These are phyloP conservation scores for Sprattus sprattus DNA, from an alignment of 2,113 vertebrate species.

Conservation along the genomic window DNA sequence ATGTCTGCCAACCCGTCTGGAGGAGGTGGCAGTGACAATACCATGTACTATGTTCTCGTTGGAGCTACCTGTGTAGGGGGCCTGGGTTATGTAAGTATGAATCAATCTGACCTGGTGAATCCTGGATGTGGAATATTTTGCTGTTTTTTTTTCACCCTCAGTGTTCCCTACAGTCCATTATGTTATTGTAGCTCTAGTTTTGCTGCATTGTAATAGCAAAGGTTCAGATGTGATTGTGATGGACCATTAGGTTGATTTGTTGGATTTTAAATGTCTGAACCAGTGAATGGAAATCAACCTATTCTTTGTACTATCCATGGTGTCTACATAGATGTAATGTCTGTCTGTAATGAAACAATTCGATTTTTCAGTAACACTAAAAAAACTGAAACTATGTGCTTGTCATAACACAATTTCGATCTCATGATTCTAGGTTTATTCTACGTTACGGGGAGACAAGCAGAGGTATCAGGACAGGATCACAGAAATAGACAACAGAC, in stretches of 20 bases:
- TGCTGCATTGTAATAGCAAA: neutral
- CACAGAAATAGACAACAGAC: constrained; percentile 53
- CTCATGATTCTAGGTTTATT: constrained; percentile 55
- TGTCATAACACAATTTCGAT: no score
- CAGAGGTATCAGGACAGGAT: constrained; percentile 63
- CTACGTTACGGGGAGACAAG: constrained; percentile 58
- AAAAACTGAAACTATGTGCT: neutral
- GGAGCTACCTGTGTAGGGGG: constrained; percentile 74
- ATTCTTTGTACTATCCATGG: neutral
- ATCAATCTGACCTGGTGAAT: neutral
- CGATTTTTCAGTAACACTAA: neutral
- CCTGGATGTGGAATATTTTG: no score
- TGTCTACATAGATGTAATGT: neutral
- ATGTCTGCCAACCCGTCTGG: constrained; percentile 75
- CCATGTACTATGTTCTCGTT: constrained; percentile 77
- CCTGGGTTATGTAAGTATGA: constrained; percentile 76
- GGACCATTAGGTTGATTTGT: no score
- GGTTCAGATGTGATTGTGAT: neutral
- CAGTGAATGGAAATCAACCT: no score
- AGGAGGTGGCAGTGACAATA: constrained; percentile 71
- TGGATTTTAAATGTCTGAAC: neutral
- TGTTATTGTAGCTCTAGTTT: neutral
- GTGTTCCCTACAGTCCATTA: neutral
- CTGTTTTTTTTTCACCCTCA: neutral
- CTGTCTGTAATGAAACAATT: neutral